phyloP scores from a whole-genome alignment of 2,113 vertebrate genomes.

The Marmota monax region DNA sequence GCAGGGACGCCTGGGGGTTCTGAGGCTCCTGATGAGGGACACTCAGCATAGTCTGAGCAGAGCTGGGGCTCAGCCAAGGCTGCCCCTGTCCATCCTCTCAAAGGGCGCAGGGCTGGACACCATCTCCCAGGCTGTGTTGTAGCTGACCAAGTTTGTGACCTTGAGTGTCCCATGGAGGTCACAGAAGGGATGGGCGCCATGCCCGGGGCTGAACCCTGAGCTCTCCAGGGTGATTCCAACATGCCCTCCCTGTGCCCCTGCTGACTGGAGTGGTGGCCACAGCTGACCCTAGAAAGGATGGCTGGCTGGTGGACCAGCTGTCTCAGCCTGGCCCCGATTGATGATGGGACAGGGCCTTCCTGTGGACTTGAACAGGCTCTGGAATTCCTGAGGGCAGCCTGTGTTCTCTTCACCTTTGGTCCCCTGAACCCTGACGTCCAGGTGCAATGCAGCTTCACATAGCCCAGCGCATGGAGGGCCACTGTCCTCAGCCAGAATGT shows the following conservation, averaged over 20 bases:
- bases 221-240: background rate
- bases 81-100: background rate
- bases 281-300: no score
- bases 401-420: background rate
- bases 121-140: background rate
- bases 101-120: background rate
- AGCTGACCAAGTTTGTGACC: background rate
- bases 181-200: background rate
- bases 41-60: background rate
- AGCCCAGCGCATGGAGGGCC: background rate
- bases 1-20: background rate
- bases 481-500: no score
- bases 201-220: no score
- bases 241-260: no score
- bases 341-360: background rate
- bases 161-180: background rate
- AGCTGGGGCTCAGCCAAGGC: background rate
- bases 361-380: no score
- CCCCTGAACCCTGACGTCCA: no score
- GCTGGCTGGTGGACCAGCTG: background rate
- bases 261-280: no score
- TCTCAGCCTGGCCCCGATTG: background rate
- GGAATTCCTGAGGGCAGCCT: no score
- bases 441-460: no score
- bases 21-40: background rate